These are phyloP conservation scores for Patella depressa DNA, from an alignment of 2,888 invertebrate species.

Conservation along the genomic window DNA sequence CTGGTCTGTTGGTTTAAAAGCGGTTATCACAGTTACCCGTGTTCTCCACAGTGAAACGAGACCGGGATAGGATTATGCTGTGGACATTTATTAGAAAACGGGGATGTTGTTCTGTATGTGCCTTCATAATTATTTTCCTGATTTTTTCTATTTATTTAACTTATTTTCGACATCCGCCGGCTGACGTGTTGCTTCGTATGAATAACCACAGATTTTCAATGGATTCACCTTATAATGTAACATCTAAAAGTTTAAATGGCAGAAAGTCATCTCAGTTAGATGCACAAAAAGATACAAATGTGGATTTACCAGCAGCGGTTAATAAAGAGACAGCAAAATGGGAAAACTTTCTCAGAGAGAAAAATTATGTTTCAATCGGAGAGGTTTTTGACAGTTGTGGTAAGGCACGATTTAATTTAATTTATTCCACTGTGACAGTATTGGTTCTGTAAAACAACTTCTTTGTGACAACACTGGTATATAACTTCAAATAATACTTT, in stretches of 20 bases:
- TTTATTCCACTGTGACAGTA: too few relatives aligned
- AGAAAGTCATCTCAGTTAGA: background rate
- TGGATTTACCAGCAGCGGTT: slow-evolving; percentile 33
- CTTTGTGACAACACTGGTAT: too few relatives aligned
- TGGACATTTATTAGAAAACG: background rate
- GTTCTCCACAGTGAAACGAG: too few relatives aligned
- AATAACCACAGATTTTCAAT: slow-evolving; percentile 13
- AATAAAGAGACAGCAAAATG: slow-evolving; percentile 39
- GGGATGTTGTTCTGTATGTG: slow-evolving; percentile 6
- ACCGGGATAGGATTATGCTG: too few relatives aligned
- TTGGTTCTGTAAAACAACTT: too few relatives aligned
- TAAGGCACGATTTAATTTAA: slow-evolving; percentile 29
- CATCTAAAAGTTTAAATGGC: background rate
- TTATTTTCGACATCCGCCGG: slow-evolving; percentile 37
- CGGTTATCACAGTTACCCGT: too few relatives aligned
- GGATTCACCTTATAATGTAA: background rate
- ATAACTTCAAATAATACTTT: too few relatives aligned
- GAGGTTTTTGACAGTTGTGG: slow-evolving; percentile 56
- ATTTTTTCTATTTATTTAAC: slow-evolving; percentile 28
- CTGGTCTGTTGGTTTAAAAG: too few relatives aligned
- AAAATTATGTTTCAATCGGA: slow-evolving; percentile 53
- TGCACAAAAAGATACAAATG: slow-evolving; percentile 4
- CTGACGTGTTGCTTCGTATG: slow-evolving; percentile 35
- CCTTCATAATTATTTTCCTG: slow-evolving; percentile 18
- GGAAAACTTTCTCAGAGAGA: slow-evolving; percentile 47